Base-by-base conservation (phyloP, 2,888 invertebrate species). In the Plagodis dolabraria region DNA sequence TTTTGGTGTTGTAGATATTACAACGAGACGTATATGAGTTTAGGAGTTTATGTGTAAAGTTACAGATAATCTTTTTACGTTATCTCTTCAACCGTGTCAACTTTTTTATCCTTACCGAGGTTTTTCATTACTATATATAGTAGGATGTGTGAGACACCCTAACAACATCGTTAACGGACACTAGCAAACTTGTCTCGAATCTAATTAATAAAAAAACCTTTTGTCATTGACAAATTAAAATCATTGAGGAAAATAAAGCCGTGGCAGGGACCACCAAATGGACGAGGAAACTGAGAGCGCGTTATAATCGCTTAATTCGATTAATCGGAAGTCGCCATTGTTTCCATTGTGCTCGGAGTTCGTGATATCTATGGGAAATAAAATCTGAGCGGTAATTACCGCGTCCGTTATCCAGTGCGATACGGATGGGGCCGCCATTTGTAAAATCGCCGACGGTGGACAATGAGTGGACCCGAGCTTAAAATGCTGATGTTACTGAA, bases 341-440 rank as follows among this genome's bases (percentile, higher is more conserved):
- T 72, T 70, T 69, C 68, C 60, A 65, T 59, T 69, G 65, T 68
- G 65, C 53, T 62, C 63, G 63, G 65, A 67, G 67, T 68, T 69
- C 68, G 70, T 74, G 70, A 69, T 79, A 76, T 76, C 73, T 72
- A 70, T 76, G 70, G 68, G 71, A 78, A 77, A 80, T 80, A 79
- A 80, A 82, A 74, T 68, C 67, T 57, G 65, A 59, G 53, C 69
- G 68, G 75, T 77, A 78, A 79, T 76, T 75, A 68, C 70, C 65
- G 62, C 69, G 63, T 64, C 66, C 70, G 72, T 74, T 77, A 79
- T 71, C 74, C 69, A 65, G 70, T 68, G 69, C 69, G 70, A 71
- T 72, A 74, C 56, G 69, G 68, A 50, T 64, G 64, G 60, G 65
- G 68, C 65, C 54, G 70, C 63, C 67, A 63, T 61, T 63, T 52